Evolutionary conservation across 1,140 invertebrate species (phyloP).

Genomic region (Pararge aegeria): DNA sequence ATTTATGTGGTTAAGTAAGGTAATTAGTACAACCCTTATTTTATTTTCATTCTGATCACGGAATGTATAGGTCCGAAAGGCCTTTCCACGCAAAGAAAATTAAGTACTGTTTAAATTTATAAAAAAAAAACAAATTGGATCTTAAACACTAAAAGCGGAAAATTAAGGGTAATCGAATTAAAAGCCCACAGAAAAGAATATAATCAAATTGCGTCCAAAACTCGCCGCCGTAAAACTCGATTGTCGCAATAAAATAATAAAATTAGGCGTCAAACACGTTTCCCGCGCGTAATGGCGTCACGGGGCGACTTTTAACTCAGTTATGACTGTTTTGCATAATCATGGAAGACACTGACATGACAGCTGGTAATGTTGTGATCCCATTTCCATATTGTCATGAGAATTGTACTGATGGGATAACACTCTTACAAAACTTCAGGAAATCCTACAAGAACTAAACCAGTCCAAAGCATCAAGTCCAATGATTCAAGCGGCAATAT

Average conservation of each 20-base stretch:
- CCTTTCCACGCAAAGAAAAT: too few species aligned
- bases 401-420: neutral
- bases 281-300: constrained; percentile 34
- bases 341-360: constrained; percentile 30
- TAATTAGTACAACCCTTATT: too few species aligned
- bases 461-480: too few species aligned
- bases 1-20: too few species aligned
- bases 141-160: neutral
- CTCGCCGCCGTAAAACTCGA: constrained; percentile 29
- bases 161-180: constrained; percentile 23
- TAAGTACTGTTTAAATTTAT: too few species aligned
- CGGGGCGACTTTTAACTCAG: constrained; percentile 36
- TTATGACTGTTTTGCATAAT: constrained; percentile 51
- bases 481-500: too few species aligned
- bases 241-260: constrained; percentile 40
- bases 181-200: constrained; percentile 21
- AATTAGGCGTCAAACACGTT: constrained; percentile 54
- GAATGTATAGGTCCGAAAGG: too few species aligned
- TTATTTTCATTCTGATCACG: too few species aligned
- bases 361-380: constrained; percentile 21
- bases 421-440: too few species aligned
- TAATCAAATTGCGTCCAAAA: constrained; percentile 31
- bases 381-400: constrained; percentile 2
- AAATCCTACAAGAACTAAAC: too few species aligned
- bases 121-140: neutral